Base-by-base conservation (phyloP, 2,888 invertebrate species). In the Ophioninae sp. region DNA sequence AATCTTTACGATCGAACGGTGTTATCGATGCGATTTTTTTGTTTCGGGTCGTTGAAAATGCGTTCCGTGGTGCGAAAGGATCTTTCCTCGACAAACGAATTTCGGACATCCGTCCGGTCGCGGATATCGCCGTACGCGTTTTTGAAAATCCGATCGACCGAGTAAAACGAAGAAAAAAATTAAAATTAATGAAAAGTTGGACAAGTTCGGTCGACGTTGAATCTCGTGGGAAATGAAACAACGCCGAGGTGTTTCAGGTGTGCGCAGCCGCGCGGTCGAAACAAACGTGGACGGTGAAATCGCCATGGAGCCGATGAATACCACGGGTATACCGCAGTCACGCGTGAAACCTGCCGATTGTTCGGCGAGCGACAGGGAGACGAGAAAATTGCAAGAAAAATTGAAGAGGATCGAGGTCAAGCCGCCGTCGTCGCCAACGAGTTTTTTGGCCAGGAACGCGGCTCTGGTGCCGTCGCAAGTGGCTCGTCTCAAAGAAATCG, bases 351-450 rank as follows among this genome's bases (percentile, higher is more conserved):
- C 59, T 1, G 62, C n/a, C n/a, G 80, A 80, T 59, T 39, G 61
- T 59, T 69, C 77, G 57, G 44, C 41, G 41, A 62, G 30, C 20
- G 79, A 65, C 21, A 59, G 37, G 13, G 83, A 72, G 20, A 30
- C 44, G 7, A 73, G 23, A 61, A 79, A 67, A 20, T 86, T 89
- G 74, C 88, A 85, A 65, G 89, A 91, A 30, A 90, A 89, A 83
- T 87, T 90, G 86, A 90, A 88, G 78, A 90, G 88, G 79, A 86
- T 91, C 7, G 89, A 89, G 2, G 86, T 90, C 50, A 91, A 89
- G 79, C 80, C 82, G 74, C 81, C 86, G 6, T 76, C 87, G 21
- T 88, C 91, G 13, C 86, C 90, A 8, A 85, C 88, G 7, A 88
- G 86, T 64, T 82, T 90, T 20, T 83, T 90, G 61, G 90, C 88